A percentile compares a stretch with the other conserved stretches of the same genome.
phyloP scores from a whole-genome alignment of 2,797 vertebrate species.

The Melanotaenia trifasciata region DNA sequence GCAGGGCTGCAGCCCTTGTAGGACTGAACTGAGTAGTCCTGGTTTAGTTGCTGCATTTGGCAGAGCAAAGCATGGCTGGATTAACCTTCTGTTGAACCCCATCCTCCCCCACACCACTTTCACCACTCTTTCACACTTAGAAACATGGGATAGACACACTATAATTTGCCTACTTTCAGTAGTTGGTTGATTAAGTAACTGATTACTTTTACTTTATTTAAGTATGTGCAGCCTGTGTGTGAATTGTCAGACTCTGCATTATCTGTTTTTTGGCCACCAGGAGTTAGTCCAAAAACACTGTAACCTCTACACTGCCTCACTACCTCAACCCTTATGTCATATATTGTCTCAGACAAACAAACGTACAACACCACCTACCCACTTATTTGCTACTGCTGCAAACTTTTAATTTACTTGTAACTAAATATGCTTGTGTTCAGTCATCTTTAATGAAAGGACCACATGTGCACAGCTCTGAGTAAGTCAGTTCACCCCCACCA shows the following conservation, averaged over 20 bases:
- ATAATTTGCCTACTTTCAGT: background rate
- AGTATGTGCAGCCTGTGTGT: background rate
- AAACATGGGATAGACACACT: background rate
- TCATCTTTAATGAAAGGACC: background rate
- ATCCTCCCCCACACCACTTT: background rate
- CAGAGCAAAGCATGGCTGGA: slow-evolving; percentile 1
- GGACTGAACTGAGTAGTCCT: no score
- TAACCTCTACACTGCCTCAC: background rate
- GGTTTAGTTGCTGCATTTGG: background rate
- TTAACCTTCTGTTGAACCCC: slow-evolving; percentile 10
- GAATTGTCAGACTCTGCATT: background rate
- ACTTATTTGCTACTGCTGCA: background rate
- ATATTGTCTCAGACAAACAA: background rate
- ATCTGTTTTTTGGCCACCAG: background rate
- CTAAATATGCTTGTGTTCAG: background rate
- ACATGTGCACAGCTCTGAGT: background rate
- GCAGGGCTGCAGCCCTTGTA: no score
- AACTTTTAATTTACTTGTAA: background rate
- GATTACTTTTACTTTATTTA: background rate
- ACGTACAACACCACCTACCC: background rate
- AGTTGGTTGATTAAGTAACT: background rate
- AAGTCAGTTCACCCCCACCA: background rate
- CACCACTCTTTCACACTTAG: background rate
- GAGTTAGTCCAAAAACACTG: slow-evolving; percentile 1
- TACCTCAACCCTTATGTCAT: background rate